Evolutionary conservation across 2,797 vertebrate genomes (phyloP), one percentile per base, ranked within the genome.

Genomic region (Rhinichthys osculus): DNA sequence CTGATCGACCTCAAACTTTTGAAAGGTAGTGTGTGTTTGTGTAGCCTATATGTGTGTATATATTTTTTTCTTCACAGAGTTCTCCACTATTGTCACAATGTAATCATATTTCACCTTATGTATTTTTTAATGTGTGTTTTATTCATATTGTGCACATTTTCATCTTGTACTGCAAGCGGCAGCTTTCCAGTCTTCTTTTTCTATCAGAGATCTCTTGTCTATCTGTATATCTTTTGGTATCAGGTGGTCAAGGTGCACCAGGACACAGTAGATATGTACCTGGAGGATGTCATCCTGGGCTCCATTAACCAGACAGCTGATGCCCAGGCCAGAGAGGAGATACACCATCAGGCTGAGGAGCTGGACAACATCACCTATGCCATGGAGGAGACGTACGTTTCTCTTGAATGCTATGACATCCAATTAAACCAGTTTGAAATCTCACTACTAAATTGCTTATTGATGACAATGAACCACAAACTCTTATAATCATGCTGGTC

Each of bases 221-320:
- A 4, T 59, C 14, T 74, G 27, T 80, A 23, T 71, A 54, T 35
- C 64, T 40, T 88, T 69, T 88, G 86, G 77, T 91, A 87, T 91
- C 87, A 99, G 98, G 96, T 99, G 89, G 93, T 98, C 88, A 95
- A 95, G 91, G 92, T 99, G 80, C 96, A 99, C 87, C 96, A 98
- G 91, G 95, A 95, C 84, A 97, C 96, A 2, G 92, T 99, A 33
- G 96, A 98, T 85, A 94, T 97, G 77, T 99, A 97, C 88, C 92
- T 99, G 85, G 97, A 99, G 91, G 97, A 98, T 78, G 83, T 98
- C 81, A 96, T 99, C 86, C 88, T 98, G 83, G 94, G 81, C 1
- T 94, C 93, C 0, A 84, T 96, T 83, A 95, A 96, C 80, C 90
- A 85, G 27, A 94, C 95, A 8, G 96, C 96, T 9, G 96, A 97